These are phyloP conservation scores for Mugil cephalus DNA, from an alignment of 2,113 vertebrate species.

Conservation along the genomic window DNA sequence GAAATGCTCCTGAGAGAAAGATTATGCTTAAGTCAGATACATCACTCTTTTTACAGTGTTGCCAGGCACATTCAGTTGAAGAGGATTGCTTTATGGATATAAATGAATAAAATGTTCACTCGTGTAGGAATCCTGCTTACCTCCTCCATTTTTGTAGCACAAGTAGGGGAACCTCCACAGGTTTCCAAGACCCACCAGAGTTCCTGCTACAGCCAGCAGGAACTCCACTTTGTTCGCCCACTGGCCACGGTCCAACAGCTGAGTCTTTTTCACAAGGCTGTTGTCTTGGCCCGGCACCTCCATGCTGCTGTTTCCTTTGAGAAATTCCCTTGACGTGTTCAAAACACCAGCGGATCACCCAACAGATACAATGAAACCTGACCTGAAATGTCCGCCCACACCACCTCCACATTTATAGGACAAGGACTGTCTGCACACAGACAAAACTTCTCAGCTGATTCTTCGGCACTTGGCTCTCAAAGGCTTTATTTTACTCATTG, in stretches of 20 bases:
- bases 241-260: constrained; percentile 73
- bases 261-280: constrained; percentile 58
- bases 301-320: constrained; percentile 45
- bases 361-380: not conserved
- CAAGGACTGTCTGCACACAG: constrained; percentile 6
- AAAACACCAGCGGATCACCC: not conserved
- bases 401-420: constrained; percentile 12
- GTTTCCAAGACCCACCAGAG: constrained; percentile 75
- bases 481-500: constrained; percentile 42
- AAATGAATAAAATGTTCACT: not conserved
- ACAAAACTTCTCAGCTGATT: constrained; percentile 60
- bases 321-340: constrained; percentile 57
- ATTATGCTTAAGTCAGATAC: not conserved
- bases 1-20: constrained; percentile 73
- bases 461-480: constrained; percentile 35
- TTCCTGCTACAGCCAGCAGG: constrained; percentile 75
- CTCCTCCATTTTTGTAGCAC: constrained; percentile 80
- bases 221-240: constrained; percentile 78
- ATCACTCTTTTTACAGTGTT: too few relatives aligned
- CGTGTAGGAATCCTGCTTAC: constrained; percentile 39
- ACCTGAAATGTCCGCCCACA: not conserved
- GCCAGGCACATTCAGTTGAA: too few relatives aligned
- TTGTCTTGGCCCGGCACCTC: constrained; percentile 49
- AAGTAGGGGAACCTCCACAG: constrained; percentile 80
- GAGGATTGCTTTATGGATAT: too few relatives aligned